These are phyloP conservation scores for Molorchus minor DNA, from an alignment of 2,888 invertebrate genomes.

Conservation along the genomic window DNA sequence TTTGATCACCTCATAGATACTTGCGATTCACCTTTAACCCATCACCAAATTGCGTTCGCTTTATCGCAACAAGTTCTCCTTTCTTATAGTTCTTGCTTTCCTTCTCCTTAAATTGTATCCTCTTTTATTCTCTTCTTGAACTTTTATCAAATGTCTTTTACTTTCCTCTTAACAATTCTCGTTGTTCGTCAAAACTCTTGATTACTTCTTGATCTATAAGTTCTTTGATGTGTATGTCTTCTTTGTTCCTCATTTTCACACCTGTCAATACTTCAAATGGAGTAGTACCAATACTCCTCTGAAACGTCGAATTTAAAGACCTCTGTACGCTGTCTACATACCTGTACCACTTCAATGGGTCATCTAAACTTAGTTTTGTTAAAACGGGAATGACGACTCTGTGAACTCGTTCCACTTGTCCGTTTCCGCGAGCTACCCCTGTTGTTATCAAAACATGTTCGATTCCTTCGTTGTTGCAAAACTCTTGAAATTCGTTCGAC, in stretches of 20 bases:
- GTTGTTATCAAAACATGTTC: constrained; percentile 47
- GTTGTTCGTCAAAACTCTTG: constrained; percentile 24
- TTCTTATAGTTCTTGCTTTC: constrained; percentile 38
- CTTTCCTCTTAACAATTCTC: constrained; percentile 33
- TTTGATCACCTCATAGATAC: constrained; percentile 41
- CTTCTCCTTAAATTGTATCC: constrained; percentile 42
- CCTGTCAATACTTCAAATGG: constrained; percentile 39
- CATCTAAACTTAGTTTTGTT: constrained; percentile 51
- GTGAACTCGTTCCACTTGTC: constrained; percentile 54
- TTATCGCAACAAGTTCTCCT: constrained; percentile 53
- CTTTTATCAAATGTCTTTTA: constrained; percentile 34
- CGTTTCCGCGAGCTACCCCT: constrained; percentile 53
- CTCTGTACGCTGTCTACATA: constrained; percentile 42
- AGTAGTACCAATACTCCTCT: constrained; percentile 44
- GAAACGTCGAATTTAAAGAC: constrained; percentile 47
- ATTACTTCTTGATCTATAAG: constrained; percentile 26
- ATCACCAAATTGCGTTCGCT: constrained; percentile 54
- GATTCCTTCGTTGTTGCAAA: constrained; percentile 53
- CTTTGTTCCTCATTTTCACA: constrained; percentile 27
- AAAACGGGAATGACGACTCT: constrained; percentile 50
- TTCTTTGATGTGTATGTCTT: constrained; percentile 28
- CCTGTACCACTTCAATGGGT: constrained; percentile 51
- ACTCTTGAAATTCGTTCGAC: constrained; percentile 51
- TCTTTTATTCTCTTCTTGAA: constrained; percentile 43
- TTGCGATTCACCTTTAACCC: constrained; percentile 53